Evolutionary conservation across 2,797 vertebrate species (phyloP).

Genomic region (Rhinogobio ventralis): DNA sequence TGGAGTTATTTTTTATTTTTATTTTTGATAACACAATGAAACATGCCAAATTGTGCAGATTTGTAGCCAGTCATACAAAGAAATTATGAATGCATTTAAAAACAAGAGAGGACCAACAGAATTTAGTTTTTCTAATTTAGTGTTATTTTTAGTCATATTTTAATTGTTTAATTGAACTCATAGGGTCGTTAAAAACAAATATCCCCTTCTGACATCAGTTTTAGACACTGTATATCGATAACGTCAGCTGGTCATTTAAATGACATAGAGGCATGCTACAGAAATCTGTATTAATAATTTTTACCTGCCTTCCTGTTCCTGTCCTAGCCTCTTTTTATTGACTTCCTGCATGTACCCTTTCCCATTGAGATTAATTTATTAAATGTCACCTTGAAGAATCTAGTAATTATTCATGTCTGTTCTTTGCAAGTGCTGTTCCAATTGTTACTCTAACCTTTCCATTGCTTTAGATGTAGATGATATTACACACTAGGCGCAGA

Average conservation of each 20-base stretch:
- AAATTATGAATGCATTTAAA: neutral
- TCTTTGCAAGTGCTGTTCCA: slow-evolving; percentile 52
- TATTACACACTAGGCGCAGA: slow-evolving; percentile 36
- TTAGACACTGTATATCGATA: neutral
- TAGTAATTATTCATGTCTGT: slow-evolving; percentile 65
- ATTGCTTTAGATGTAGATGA: slow-evolving; percentile 50
- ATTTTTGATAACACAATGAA: neutral
- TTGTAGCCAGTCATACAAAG: neutral
- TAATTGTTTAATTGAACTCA: neutral
- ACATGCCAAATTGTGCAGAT: neutral
- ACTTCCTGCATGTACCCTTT: slow-evolving; percentile 53
- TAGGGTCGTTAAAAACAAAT: neutral
- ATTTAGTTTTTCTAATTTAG: neutral
- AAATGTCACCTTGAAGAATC: slow-evolving; percentile 67
- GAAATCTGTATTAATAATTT: neutral
- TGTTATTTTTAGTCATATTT: neutral
- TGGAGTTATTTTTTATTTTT: too few species aligned
- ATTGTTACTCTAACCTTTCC: slow-evolving; percentile 59
- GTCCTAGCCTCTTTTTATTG: slow-evolving; percentile 53
- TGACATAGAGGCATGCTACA: neutral
- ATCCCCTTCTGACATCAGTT: neutral
- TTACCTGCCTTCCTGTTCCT: neutral
- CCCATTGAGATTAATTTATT: slow-evolving; percentile 59
- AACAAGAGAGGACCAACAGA: neutral
- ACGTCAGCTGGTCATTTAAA: neutral